Evolutionary conservation across 2,113 vertebrate species (phyloP), one percentile per base, ranked within the genome.

Genomic region (Verasper variegatus): DNA sequence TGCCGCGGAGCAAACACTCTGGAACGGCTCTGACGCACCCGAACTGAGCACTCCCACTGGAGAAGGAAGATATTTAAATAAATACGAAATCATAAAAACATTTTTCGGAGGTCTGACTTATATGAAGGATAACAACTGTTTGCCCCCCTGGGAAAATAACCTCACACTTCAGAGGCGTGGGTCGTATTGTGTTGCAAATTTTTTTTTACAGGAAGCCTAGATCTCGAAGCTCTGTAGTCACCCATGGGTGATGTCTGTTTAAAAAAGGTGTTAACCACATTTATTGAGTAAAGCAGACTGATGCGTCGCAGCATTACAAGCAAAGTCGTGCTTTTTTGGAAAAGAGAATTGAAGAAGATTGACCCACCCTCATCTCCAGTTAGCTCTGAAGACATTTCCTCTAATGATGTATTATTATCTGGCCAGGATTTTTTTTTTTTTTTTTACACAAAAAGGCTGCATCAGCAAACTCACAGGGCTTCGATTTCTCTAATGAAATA

Each of bases 211-310:
- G 87, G 81, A 90, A 88, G 71, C 55, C 21, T 18, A 76, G 60
- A 77, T 76, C 62, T 64, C 76, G 6, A 61, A 58, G 60, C 61
- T 66, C 47, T 57, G 45, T 47, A 65, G 31, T 60, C 24, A 77
- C 63, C 52, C 51, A 82, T 90, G 93, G 86, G 94, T 81, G 86
- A 90, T 68, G 78, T 56, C 89, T 92, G 89, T 79, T 90, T 62
- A 84, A 85, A 83, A 87, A 89, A 95, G 91, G 94, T 88, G 95
- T 94, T 95, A 96, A 97, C 95, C 96, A 83, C 95, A 91, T 70
- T 23, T 82, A 91, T 70, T 21, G 70, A 80, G 75, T 85, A 40
- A 56, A 66, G 81, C 68, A 75, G 49, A 85, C 40, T 78, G 70
- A 86, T 82, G 85, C 86, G 65, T 47, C 81, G 71, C 82, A 56